Conservation (phyloP, 2,888 invertebrate species). For the Pterostichus madidus region DNA sequence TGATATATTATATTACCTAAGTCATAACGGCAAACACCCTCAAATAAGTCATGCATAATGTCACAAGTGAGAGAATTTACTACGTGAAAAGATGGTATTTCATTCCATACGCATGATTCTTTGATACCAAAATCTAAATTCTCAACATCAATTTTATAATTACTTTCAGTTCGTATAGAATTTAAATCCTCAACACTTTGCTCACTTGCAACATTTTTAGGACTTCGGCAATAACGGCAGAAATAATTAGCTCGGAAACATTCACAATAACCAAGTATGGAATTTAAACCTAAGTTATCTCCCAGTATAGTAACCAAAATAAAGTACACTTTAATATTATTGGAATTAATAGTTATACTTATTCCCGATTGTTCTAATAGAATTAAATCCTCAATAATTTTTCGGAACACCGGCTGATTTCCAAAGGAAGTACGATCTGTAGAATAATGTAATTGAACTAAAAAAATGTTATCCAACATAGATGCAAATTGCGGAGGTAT, state of each 20-base stretch:
- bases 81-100: conserved; percentile 14
- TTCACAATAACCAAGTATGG: conserved; percentile 69
- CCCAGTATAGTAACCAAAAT: too few relatives aligned
- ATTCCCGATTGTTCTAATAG: conserved; percentile 68
- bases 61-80: conserved; percentile 5
- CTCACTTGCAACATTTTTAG: background rate
- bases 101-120: background rate
- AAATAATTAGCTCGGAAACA: conserved; percentile 68
- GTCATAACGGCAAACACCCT: conserved; percentile 29
- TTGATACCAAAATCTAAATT: conserved; percentile 23
- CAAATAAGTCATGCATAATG: conserved; percentile 35
- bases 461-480: conserved; percentile 69
- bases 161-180: background rate
- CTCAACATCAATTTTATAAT: conserved; percentile 10
- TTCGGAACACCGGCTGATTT: conserved; percentile 68
- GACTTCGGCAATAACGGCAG: conserved; percentile 69
- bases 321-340: too few relatives aligned
- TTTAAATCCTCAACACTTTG: background rate
- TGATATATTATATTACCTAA: conserved; percentile 27
- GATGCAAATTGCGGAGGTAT: conserved; percentile 66
- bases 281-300: too few relatives aligned
- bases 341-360: conserved; percentile 63
- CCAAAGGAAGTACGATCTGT: conserved; percentile 67
- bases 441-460: conserved; percentile 69
- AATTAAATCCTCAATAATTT: conserved; percentile 69